Percentiles rank a stretch among this genome's conserved stretches.
phyloP scores from a whole-genome alignment of 2,797 vertebrate species.

The Pseudochromis fuscus region DNA sequence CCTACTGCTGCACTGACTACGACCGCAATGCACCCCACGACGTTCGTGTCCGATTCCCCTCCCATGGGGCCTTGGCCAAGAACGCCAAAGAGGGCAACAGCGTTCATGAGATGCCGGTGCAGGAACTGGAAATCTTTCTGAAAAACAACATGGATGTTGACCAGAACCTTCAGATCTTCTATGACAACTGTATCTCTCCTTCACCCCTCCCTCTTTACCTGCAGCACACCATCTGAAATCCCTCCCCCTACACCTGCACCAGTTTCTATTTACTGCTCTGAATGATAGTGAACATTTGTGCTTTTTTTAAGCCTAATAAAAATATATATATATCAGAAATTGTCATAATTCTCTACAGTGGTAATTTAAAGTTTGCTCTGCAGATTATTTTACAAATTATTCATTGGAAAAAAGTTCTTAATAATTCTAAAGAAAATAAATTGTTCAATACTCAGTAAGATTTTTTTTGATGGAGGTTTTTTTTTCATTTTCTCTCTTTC shows the following conservation, averaged over 20 bases:
- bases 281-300: neutral
- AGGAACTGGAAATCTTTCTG: slow-evolving; percentile 78
- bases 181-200: slow-evolving; percentile 82
- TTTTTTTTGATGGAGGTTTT: slow-evolving; percentile 2
- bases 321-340: neutral
- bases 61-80: slow-evolving; percentile 73
- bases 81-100: slow-evolving; percentile 77
- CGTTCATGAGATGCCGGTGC: slow-evolving; percentile 75
- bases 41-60: slow-evolving; percentile 74
- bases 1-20: slow-evolving; percentile 83
- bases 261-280: neutral
- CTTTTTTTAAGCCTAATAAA: neutral
- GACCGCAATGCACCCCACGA: slow-evolving; percentile 77
- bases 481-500: neutral
- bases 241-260: neutral
- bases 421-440: neutral
- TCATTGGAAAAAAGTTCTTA: neutral
- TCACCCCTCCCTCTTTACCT: slow-evolving; percentile 82
- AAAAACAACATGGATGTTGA: slow-evolving; percentile 74
- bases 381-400: neutral
- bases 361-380: neutral
- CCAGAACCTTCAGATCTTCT: slow-evolving; percentile 81
- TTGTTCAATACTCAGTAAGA: neutral
- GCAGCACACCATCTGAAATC: slow-evolving; percentile 73
- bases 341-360: neutral